A percentile compares a stretch with the other conserved stretches of the same genome.
Evolutionary conservation across 2,797 vertebrate species (phyloP).

Genomic region (Gouania willdenowi): DNA sequence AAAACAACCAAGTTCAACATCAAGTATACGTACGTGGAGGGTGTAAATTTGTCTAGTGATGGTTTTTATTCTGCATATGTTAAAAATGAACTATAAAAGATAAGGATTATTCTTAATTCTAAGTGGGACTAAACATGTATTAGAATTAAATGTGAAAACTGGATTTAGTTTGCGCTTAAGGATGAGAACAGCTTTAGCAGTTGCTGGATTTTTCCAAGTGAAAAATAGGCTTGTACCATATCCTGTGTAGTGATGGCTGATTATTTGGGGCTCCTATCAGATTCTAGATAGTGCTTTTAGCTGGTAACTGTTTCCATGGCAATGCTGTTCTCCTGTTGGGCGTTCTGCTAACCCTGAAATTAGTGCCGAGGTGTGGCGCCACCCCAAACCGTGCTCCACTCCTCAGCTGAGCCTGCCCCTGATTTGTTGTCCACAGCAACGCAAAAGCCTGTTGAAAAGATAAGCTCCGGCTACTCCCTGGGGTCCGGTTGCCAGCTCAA

Average conservation of each 20-base stretch:
- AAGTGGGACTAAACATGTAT: conserved; percentile 29
- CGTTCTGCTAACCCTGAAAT: conserved; percentile 80
- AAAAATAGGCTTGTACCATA: conserved; percentile 34
- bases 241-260: conserved; percentile 50
- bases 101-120: conserved; percentile 38
- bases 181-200: conserved; percentile 31
- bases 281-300: conserved; percentile 68
- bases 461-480: conserved; percentile 50
- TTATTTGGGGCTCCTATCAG: conserved; percentile 63
- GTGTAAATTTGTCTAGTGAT: conserved; percentile 69
- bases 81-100: conserved; percentile 58
- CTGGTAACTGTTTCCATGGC: conserved; percentile 75
- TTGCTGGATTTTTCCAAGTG: conserved; percentile 20
- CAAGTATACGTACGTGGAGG: conserved; percentile 48
- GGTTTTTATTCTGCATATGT: conserved; percentile 66
- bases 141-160: conserved; percentile 9
- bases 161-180: too few species aligned
- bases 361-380: conserved; percentile 76
- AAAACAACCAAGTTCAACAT: conserved; percentile 54
- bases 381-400: conserved; percentile 68
- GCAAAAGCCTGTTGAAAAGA: conserved; percentile 64
- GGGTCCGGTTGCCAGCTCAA: conserved; percentile 29
- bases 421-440: conserved; percentile 58
- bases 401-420: conserved; percentile 42
- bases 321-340: conserved; percentile 71